Evolutionary conservation across 2,113 vertebrate genomes (phyloP), one percentile per base, ranked within the genome.

Genomic region (Addax nasomaculatus): DNA sequence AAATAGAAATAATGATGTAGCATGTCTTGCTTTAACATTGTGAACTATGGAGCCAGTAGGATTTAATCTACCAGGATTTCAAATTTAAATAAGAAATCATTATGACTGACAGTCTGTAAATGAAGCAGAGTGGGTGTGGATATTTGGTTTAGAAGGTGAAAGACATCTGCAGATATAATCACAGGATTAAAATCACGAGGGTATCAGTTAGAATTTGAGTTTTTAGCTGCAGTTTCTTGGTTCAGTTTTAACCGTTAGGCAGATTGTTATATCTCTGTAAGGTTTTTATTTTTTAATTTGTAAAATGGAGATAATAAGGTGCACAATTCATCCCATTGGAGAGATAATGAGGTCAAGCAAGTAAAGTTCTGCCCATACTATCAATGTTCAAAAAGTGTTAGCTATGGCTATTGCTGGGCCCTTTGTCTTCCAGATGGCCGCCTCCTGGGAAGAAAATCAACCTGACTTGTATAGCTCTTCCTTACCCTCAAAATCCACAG

Each of bases 11-110:
- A 33, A 27, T 86, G 79, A 79, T 64, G 27, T 67, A 64, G 49
- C 33, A 53, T 78, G 8, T 85, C 88, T 95, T 90, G 23, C 36
- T 92, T 94, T 84, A 94, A 90, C n/a, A 73, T 49, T 58, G 19
- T 62, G 39, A 97, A 86, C 60, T 55, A 95, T 62, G 27, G 91
- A 84, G 58, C 93, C 53, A 53, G 79, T 67, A 70, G 89, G 62
- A 92, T 67, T 89, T 64, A 60, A 58, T 85, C 57, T 57, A 55
- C 36, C 47, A 89, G 27, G 51, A 57, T 97, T 97, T 95, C 81
- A 85, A 87, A 73, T 89, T 95, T 96, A 92, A 94, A 58, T 90
- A 90, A 93, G 57, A 87, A 89, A 79, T 81, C 51, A 84, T 85
- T 96, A 57, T 57, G 39, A 89, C 57, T 92, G 43, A 73, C 30